Evolutionary conservation across 2,113 vertebrate genomes (phyloP).

Genomic region (Miniopterus natalensis): DNA sequence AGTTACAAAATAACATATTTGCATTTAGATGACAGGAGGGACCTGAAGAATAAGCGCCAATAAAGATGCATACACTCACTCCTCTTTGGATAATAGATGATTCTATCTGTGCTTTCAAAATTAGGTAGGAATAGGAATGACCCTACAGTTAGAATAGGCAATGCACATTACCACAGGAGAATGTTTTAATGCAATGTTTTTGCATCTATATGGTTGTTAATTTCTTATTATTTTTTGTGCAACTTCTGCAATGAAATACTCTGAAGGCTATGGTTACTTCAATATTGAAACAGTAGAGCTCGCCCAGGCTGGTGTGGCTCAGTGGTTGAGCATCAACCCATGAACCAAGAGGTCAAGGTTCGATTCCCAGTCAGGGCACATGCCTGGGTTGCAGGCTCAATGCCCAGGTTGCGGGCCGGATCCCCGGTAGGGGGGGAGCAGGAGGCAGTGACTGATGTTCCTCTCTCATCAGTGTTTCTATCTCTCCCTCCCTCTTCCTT

Average conservation of each 20-base stretch:
- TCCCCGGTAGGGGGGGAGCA: no score
- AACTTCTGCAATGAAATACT: conserved; percentile 13
- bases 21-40: background rate
- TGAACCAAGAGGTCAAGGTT: no score
- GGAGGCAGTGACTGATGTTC: no score
- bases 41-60: background rate
- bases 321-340: no score
- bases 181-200: conserved; percentile 60
- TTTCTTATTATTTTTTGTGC: conserved; percentile 56
- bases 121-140: background rate
- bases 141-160: background rate
- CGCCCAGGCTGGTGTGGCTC: no score
- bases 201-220: conserved; percentile 54
- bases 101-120: conserved; percentile 58
- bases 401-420: no score
- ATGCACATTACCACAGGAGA: background rate
- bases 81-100: background rate
- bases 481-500: no score
- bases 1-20: background rate
- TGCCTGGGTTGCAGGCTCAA: no score
- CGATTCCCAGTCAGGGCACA: no score
- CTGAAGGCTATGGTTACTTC: background rate
- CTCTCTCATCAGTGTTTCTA: no score
- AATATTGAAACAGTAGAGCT: background rate
- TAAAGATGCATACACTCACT: background rate